These are phyloP conservation scores for Dynastes grantii DNA, from an alignment of 2,888 invertebrate genomes.

Conservation along the genomic window DNA sequence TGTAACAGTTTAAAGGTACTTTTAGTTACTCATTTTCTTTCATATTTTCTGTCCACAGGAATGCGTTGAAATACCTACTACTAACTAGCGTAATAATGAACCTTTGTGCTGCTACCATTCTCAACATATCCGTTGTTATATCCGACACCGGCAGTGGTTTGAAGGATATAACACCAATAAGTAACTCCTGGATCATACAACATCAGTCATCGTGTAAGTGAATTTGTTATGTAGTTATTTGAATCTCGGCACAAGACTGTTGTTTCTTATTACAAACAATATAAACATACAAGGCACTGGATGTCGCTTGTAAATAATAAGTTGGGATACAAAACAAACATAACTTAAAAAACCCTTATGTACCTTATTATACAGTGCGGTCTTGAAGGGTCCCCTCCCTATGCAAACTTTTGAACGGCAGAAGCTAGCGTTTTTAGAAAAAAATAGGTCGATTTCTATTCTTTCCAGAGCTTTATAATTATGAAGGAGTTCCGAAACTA, in stretches of 20 bases:
- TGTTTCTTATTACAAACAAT: not conserved
- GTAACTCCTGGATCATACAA: conserved; percentile 34
- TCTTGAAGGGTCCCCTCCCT: too few species aligned
- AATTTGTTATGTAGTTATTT: too few species aligned
- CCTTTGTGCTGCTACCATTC: conserved; percentile 37
- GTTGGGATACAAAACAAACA: too few species aligned
- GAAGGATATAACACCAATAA: conserved; percentile 20
- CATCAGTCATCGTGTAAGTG: conserved; percentile 44
- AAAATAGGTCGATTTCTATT: too few species aligned
- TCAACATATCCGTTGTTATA: conserved; percentile 44
- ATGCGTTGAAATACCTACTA: conserved; percentile 41
- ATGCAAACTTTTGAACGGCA: too few species aligned
- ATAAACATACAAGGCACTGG: too few species aligned
- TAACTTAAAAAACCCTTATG: too few species aligned
- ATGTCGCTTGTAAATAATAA: too few species aligned
- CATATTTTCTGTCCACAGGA: conserved; percentile 17
- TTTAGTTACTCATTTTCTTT: not conserved
- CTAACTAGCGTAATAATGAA: conserved; percentile 49
- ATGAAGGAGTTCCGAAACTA: too few species aligned
- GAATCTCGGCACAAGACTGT: not conserved
- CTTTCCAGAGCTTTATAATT: too few species aligned
- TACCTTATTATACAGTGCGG: too few species aligned
- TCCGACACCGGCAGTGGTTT: conserved; percentile 9
- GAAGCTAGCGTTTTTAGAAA: too few species aligned
- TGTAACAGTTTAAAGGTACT: not conserved